phyloP scores from a whole-genome alignment of 2,113 vertebrate genomes.

The Accipiter virgatus region DNA sequence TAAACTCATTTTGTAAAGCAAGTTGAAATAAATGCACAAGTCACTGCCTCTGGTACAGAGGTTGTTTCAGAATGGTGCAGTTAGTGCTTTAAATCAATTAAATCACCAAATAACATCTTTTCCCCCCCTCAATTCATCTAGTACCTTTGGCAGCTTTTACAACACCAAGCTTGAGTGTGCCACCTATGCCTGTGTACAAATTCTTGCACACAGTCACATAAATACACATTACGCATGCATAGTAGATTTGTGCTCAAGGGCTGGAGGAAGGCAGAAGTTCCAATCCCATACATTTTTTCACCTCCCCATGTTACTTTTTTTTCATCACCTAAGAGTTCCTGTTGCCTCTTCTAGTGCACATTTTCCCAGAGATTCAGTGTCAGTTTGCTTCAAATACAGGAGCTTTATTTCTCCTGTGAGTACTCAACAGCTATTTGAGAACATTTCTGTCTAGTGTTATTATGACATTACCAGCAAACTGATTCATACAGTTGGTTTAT shows the following conservation, averaged over 20 bases:
- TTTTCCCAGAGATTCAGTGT: neutral
- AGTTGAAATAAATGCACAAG: neutral
- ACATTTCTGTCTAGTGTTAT: neutral
- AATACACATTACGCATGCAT: fast-evolving
- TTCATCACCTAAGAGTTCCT: neutral
- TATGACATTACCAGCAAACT: neutral
- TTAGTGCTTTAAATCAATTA: neutral
- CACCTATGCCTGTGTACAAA: neutral
- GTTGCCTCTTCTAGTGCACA: neutral
- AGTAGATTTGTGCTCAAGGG: neutral
- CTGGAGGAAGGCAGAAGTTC: neutral
- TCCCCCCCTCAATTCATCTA: neutral
- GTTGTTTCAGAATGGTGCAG: neutral
- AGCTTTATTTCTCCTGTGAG: conserved; percentile 1
- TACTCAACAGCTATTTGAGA: neutral
- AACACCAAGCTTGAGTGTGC: neutral
- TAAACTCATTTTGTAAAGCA: neutral
- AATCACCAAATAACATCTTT: neutral
- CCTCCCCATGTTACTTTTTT: neutral
- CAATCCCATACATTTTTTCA: neutral
- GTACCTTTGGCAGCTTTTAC: neutral
- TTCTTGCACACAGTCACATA: neutral
- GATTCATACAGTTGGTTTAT: neutral
- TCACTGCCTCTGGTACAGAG: neutral
- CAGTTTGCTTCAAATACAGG: neutral